Conservation (phyloP, 2,888 invertebrate genomes). For the Hoplodrina blanda region DNA sequence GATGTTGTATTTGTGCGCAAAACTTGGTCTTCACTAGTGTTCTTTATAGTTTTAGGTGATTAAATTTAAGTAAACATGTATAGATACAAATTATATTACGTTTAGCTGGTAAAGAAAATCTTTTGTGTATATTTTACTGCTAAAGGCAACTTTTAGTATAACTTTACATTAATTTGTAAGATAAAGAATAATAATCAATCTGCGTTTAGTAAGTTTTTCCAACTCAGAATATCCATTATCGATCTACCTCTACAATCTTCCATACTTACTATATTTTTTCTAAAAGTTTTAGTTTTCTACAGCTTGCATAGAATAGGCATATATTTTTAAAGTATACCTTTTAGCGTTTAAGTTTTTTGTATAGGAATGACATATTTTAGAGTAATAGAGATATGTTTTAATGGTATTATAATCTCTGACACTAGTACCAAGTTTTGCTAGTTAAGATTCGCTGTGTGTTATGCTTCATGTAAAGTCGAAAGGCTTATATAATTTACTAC, state of each 20-base stretch:
- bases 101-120: conserved; percentile 44
- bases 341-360: conserved; percentile 56
- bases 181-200: conserved; percentile 18
- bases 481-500: conserved; percentile 74
- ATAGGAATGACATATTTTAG: conserved; percentile 57
- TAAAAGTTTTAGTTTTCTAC: conserved; percentile 43
- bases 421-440: conserved; percentile 87
- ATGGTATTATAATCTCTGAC: conserved; percentile 68
- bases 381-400: conserved; percentile 61
- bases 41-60: conserved; percentile 60
- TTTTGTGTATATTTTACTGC: conserved; percentile 55
- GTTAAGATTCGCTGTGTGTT: conserved; percentile 86
- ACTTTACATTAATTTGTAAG: conserved; percentile 43
- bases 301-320: conserved; percentile 49
- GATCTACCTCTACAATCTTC: conserved; percentile 69
- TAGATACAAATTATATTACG: conserved; percentile 53
- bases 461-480: conserved; percentile 75
- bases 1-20: conserved; percentile 88
- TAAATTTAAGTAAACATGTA: conserved; percentile 63
- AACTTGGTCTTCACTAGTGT: conserved; percentile 83
- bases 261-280: conserved; percentile 54
- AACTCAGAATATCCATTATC: conserved; percentile 33
- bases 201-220: conserved; percentile 28
- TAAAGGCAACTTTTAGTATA: conserved; percentile 32
- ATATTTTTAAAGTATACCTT: conserved; percentile 48